Evolutionary conservation across 2,113 vertebrate species (phyloP).

Genomic region (Apeltes quadracus): DNA sequence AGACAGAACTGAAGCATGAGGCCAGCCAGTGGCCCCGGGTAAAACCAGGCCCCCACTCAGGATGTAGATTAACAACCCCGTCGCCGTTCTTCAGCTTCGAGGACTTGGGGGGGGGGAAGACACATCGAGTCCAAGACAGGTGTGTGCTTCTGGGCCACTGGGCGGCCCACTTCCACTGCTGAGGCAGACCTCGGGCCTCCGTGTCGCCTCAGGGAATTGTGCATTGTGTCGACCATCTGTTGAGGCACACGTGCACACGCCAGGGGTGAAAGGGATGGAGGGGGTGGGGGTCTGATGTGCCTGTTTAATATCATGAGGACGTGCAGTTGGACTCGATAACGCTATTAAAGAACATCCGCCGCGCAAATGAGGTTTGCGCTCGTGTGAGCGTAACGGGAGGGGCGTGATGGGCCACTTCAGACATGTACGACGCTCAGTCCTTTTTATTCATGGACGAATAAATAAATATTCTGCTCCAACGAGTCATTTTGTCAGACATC

Average conservation of each 20-base stretch:
- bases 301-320: constrained; percentile 71
- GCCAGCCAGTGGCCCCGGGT: constrained; percentile 63
- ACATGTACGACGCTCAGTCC: too few relatives aligned
- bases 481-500: background rate
- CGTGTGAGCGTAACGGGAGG: constrained; percentile 31
- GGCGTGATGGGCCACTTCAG: background rate
- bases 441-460: background rate
- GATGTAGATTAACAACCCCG: constrained; percentile 64
- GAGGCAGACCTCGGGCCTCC: constrained; percentile 35
- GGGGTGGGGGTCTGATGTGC: constrained; percentile 45
- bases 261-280: constrained; percentile 37
- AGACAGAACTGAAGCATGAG: constrained; percentile 59
- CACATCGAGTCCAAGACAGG: constrained; percentile 59
- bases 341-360: constrained; percentile 61
- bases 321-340: constrained; percentile 64
- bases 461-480: too few relatives aligned
- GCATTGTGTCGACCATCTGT: constrained; percentile 75
- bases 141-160: constrained; percentile 61
- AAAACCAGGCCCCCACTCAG: constrained; percentile 56
- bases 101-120: constrained; percentile 42
- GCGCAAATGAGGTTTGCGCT: constrained; percentile 55
- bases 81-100: constrained; percentile 53
- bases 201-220: constrained; percentile 47
- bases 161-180: constrained; percentile 46
- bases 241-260: constrained; percentile 56